These are phyloP conservation scores for Calameuta pallipes DNA, from an alignment of 2,888 invertebrate genomes.

Conservation along the genomic window DNA sequence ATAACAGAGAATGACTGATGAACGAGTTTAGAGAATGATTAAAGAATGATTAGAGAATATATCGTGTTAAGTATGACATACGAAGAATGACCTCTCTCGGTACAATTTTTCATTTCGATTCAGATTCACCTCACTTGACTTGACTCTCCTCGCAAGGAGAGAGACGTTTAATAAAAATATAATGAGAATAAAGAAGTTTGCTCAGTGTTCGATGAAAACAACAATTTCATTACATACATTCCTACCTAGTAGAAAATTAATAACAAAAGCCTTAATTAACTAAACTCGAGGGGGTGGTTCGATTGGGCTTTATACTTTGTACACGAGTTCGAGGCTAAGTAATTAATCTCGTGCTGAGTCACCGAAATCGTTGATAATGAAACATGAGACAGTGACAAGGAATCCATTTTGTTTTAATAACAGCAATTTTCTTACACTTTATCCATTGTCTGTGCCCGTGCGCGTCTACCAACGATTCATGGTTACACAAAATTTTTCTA, in stretches of 20 bases:
- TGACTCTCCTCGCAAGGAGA: not conserved
- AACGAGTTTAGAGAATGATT: not conserved
- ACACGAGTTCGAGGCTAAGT: slow-evolving; percentile 8
- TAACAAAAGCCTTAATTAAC: slow-evolving; percentile 21
- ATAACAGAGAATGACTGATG: not conserved
- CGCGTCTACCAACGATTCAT: not conserved
- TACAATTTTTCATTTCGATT: not conserved
- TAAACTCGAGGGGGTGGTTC: slow-evolving; percentile 17
- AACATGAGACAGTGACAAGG: not conserved
- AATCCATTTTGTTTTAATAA: not conserved
- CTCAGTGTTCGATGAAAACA: slow-evolving; percentile 9
- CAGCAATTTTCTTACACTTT: not conserved
- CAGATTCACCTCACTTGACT: not conserved
- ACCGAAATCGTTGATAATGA: not conserved
- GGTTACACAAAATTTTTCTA: not conserved
- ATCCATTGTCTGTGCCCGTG: not conserved
- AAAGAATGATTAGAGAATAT: not conserved
- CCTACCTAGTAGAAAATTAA: slow-evolving; percentile 25
- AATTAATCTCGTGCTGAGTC: not conserved
- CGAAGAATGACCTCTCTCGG: not conserved
- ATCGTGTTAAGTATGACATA: not conserved
- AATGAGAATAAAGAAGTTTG: not conserved
- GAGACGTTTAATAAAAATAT: not conserved
- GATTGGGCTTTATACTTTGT: slow-evolving; percentile 13
- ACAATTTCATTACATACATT: slow-evolving; percentile 21